Evolutionary conservation across 2,888 invertebrate genomes (phyloP).

Genomic region (Stenolophus ochropezus): DNA sequence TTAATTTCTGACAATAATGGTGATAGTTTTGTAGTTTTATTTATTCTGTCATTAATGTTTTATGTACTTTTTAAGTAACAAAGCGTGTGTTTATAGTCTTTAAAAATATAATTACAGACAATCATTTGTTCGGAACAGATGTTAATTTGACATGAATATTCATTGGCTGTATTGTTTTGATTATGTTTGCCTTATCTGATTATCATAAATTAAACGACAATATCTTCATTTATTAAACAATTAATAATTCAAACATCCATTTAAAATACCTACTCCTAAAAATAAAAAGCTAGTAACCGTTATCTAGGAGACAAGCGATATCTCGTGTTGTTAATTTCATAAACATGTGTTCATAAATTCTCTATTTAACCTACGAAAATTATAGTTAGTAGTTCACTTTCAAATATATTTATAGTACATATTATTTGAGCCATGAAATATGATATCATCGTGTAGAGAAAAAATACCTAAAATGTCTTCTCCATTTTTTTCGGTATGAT

Average conservation of each 20-base stretch:
- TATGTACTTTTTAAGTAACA: neutral
- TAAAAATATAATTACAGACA: constrained; percentile 17
- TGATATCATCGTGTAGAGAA: too few relatives aligned
- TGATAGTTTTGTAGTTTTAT: neutral
- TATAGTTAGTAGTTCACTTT: too few relatives aligned
- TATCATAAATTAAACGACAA: constrained; percentile 37
- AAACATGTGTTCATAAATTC: too few relatives aligned
- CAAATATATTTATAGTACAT: too few relatives aligned
- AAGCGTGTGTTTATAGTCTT: neutral
- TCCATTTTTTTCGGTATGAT: too few relatives aligned
- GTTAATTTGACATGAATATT: constrained; percentile 36
- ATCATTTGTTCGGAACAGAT: constrained; percentile 22
- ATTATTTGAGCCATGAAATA: too few relatives aligned
- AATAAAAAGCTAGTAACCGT: neutral
- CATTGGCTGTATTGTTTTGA: constrained; percentile 31
- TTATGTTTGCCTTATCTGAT: constrained; percentile 31
- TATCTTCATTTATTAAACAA: constrained; percentile 43
- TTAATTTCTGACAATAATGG: neutral
- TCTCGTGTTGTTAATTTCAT: too few relatives aligned
- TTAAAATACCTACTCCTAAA: neutral
- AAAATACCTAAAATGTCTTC: too few relatives aligned
- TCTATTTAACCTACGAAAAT: too few relatives aligned
- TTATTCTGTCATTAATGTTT: neutral
- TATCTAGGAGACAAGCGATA: neutral
- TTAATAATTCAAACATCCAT: neutral